Evolutionary conservation across 2,797 vertebrate genomes (phyloP), one percentile per base, ranked within the genome.

Genomic region (Anolis apletophallus): DNA sequence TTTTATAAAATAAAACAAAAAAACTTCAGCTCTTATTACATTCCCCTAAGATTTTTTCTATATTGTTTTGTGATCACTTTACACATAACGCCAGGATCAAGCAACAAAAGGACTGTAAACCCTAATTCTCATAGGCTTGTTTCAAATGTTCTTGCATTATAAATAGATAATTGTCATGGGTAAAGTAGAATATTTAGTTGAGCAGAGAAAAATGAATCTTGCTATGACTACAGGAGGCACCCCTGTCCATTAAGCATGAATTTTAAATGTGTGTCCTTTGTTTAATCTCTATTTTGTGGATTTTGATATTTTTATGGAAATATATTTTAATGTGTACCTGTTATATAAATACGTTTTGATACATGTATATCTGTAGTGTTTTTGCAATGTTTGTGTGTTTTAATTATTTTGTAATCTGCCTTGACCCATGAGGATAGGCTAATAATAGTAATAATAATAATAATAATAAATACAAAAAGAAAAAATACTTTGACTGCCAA

Each of bases 401-500:
- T 46, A 46, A 46, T 46, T 46, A 46, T 46, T 46, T 6, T 46
- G 46, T 46, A 46, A 46, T 7, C 46, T 7, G 46, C 5, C 46
- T 46, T 46, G 46, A 46, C 5, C 46, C 46, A 46, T 7, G 46
- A 46, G 46, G 46, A 46, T 3, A 46, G 46, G 7, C 46, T 5
- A 8, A 6, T 46, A 46, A 40, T 2, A 40, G 5, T 2, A 40
- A 40, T 5, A 40, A 40, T 5, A 40, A 40, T 5, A 40, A 40
- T 5, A 40, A 40, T 5, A 40, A 40, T 5, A 40, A 40, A 40
- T 5, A 40, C 40, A 40, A 40, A 40, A 40, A 40, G 40, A 4
- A 85, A 83, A 46, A 85, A 87, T 76, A 59, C 23, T 74, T 50
- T 12, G 21, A 78, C 21, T 64, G 54, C 10, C 46, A 34, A 90